A percentile compares a stretch with the other conserved stretches of the same genome.
phyloP scores from a whole-genome alignment of 2,113 vertebrate species.

The Crotophaga sulcirostris region DNA sequence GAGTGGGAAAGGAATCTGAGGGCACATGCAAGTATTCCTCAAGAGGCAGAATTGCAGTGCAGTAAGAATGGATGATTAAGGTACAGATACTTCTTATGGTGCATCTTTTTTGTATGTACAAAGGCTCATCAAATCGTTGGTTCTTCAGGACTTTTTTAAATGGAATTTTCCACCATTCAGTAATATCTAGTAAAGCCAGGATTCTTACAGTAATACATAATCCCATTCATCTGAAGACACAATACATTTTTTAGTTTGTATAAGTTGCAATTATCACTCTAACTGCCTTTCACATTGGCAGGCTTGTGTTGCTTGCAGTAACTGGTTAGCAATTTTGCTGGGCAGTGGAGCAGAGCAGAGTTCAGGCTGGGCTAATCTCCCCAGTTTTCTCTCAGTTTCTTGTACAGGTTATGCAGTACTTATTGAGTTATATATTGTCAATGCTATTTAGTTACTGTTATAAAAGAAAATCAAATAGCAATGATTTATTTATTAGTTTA shows the following conservation, averaged over 20 bases:
- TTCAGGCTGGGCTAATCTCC: neutral
- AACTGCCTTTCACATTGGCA: neutral
- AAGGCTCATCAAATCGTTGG: slow-evolving; percentile 16
- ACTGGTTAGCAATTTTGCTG: slow-evolving; percentile 21
- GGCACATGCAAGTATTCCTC: neutral
- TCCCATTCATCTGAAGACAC: neutral
- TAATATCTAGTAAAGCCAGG: neutral
- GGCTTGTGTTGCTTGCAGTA: neutral
- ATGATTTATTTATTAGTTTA: slow-evolving; percentile 39
- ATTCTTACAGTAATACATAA: neutral
- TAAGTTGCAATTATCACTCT: neutral
- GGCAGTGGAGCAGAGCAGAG: slow-evolving; percentile 34
- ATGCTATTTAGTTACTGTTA: neutral
- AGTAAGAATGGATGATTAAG: neutral
- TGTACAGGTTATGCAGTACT: neutral
- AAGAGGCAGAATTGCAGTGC: neutral
- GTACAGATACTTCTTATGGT: neutral
- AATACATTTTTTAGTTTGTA: neutral
- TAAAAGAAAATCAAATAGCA: slow-evolving; percentile 25
- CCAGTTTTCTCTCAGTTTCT: neutral
- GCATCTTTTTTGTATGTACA: neutral
- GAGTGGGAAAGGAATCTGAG: neutral
- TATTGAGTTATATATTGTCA: neutral
- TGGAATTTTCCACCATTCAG: slow-evolving; percentile 9
- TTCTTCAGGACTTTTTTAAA: neutral